These are phyloP conservation scores for Porphyrio hochstetteri DNA, from an alignment of 2,113 vertebrate genomes.

Conservation along the genomic window DNA sequence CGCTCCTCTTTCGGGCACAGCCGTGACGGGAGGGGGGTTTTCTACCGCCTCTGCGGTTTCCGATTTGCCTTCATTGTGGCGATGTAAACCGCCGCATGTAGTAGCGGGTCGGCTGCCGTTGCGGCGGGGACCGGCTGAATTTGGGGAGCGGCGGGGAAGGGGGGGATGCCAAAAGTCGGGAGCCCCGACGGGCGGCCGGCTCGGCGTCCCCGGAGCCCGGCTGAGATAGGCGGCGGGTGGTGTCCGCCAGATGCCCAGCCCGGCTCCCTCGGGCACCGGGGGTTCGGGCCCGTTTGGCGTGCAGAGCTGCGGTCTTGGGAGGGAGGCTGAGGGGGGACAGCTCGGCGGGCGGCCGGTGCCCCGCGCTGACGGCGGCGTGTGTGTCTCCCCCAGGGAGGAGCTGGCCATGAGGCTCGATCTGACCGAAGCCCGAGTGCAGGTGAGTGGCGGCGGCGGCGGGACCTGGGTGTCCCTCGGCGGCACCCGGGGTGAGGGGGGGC, in stretches of 20 bases:
- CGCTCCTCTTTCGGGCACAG: constrained; percentile 8
- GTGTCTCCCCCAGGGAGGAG: constrained; percentile 89
- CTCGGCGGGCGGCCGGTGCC: background rate
- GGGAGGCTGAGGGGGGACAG: background rate
- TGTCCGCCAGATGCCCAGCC: background rate
- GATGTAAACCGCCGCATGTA: constrained; percentile 21
- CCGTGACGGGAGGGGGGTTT: constrained; percentile 41
- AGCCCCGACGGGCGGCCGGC: background rate
- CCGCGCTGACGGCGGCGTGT: constrained; percentile 30
- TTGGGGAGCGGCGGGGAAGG: background rate
- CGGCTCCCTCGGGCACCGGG: background rate
- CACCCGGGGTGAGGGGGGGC: background rate
- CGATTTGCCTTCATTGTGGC: constrained; percentile 54
- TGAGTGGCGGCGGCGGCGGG: constrained; percentile 73
- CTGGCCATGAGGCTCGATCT: constrained; percentile 97
- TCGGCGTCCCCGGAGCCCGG: background rate
- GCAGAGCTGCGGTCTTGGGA: background rate
- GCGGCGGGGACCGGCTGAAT: background rate
- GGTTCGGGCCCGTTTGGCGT: background rate
- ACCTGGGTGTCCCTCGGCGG: background rate
- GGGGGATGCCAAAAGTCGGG: background rate
- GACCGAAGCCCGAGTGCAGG: constrained; percentile 97
- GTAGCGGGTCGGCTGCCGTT: constrained; percentile 46
- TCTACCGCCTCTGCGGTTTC: constrained; percentile 47
- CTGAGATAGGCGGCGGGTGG: background rate